phyloP scores from a whole-genome alignment of 2,888 invertebrate genomes.

The Heliconius ethilla region DNA sequence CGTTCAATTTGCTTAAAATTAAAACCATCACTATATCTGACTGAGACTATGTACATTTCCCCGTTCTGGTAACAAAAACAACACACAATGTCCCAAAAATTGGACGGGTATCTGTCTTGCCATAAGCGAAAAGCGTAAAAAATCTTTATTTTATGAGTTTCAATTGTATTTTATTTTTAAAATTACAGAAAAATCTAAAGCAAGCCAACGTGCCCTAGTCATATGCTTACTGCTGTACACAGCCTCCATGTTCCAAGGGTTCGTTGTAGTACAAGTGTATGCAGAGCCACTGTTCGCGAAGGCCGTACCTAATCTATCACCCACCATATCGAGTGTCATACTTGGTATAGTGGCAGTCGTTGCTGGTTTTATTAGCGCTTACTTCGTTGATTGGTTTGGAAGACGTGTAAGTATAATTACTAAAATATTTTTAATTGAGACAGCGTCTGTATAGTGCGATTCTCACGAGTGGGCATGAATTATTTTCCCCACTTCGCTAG shows the following conservation, averaged over 20 bases:
- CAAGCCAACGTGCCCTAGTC: slow-evolving; percentile 59
- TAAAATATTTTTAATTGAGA: no score
- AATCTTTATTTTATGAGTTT: not conserved
- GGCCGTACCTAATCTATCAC: slow-evolving; percentile 60
- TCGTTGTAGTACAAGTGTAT: slow-evolving; percentile 66
- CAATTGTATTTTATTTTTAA: not conserved
- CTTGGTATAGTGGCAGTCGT: slow-evolving; percentile 56
- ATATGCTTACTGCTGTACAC: slow-evolving; percentile 55
- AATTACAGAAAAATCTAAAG: slow-evolving; percentile 60
- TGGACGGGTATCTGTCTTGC: no score
- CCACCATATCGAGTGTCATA: slow-evolving; percentile 59
- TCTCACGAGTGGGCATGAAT: no score
- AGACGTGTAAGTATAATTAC: slow-evolving; percentile 56
- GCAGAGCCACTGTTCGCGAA: slow-evolving; percentile 63
- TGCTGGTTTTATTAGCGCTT: slow-evolving; percentile 58
- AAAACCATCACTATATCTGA: no score
- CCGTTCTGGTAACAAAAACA: no score
- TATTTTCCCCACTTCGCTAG: no score
- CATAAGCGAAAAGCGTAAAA: no score
- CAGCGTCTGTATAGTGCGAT: no score
- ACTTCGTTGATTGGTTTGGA: slow-evolving; percentile 60
- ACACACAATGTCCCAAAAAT: no score
- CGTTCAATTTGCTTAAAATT: no score
- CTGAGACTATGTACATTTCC: no score
- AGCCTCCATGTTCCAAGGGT: slow-evolving; percentile 64